Evolutionary conservation across 2,797 vertebrate genomes (phyloP).

Genomic region (Pagetopsis macropterus): DNA sequence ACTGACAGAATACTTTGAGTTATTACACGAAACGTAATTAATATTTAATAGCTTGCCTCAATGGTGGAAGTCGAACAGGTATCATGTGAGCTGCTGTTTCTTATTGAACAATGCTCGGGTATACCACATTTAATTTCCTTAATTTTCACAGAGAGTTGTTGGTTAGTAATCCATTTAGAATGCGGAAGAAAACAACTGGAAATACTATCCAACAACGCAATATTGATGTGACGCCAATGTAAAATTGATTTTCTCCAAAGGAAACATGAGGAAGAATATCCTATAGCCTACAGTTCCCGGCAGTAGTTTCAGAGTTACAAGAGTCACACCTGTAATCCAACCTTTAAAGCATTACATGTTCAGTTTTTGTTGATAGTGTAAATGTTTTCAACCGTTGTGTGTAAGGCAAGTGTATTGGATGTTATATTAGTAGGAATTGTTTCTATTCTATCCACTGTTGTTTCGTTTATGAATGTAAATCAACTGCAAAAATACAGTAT

Average conservation of each 20-base stretch:
- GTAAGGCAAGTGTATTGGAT: neutral
- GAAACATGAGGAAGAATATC: neutral
- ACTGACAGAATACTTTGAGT: too few species aligned
- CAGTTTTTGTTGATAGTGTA: too few species aligned
- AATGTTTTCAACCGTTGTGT: neutral
- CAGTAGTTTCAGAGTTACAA: neutral
- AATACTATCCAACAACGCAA: neutral
- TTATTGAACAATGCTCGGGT: constrained; percentile 56
- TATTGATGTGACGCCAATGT: neutral
- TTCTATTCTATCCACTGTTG: neutral
- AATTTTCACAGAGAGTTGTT: neutral
- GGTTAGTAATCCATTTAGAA: neutral
- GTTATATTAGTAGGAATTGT: neutral
- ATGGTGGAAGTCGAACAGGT: constrained; percentile 43
- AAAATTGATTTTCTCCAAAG: neutral
- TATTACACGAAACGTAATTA: neutral
- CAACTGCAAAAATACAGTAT: neutral
- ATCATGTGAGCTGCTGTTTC: constrained; percentile 48
- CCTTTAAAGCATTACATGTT: neutral
- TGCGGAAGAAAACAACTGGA: neutral
- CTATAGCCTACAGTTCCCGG: neutral
- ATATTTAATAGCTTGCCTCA: neutral
- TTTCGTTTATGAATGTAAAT: neutral
- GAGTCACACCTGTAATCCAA: neutral
- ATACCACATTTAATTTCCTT: constrained; percentile 17